phyloP scores from a whole-genome alignment of 2,888 invertebrate genomes.

The Tachina lurida region DNA sequence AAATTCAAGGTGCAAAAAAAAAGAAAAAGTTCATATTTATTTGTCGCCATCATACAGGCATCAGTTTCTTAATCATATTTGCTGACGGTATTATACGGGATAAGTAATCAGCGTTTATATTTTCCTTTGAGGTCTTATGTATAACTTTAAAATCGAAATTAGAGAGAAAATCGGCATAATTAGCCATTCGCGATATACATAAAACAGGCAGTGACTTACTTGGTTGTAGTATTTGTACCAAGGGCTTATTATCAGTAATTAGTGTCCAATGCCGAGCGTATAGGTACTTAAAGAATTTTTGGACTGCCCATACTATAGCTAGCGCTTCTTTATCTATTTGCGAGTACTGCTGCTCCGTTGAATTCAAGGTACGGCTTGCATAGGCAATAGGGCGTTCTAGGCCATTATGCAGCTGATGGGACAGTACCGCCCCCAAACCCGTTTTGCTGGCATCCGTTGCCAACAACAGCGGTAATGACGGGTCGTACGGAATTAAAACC shows the following conservation, averaged over 20 bases:
- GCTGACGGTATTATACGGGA: slow-evolving; percentile 6
- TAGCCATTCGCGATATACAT: slow-evolving; percentile 58
- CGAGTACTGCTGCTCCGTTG: slow-evolving; percentile 13
- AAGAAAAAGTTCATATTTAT: too few relatives aligned
- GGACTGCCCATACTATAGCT: slow-evolving; percentile 29
- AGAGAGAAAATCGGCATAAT: slow-evolving; percentile 42
- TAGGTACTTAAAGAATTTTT: slow-evolving; percentile 59
- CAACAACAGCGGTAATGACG: slow-evolving; percentile 25
- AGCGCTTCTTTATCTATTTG: slow-evolving; percentile 34
- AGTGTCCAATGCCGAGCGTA: slow-evolving; percentile 63
- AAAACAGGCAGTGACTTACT: slow-evolving; percentile 55
- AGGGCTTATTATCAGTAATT: slow-evolving; percentile 65
- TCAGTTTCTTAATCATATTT: too few relatives aligned
- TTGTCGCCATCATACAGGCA: too few relatives aligned
- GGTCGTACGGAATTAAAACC: slow-evolving; percentile 43
- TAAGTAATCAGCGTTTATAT: slow-evolving; percentile 57
- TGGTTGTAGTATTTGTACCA: slow-evolving; percentile 60
- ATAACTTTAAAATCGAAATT: slow-evolving; percentile 34
- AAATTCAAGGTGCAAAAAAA: too few relatives aligned
- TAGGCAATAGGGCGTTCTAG: slow-evolving; percentile 19
- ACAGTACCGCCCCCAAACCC: slow-evolving; percentile 18
- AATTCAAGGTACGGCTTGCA: slow-evolving; percentile 21
- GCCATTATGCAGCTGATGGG: background rate
- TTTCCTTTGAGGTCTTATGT: slow-evolving; percentile 45
- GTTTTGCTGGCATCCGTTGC: slow-evolving; percentile 43